These are phyloP conservation scores for Macrochelys suwanniensis DNA, from an alignment of 2,797 vertebrate species.

Conservation along the genomic window DNA sequence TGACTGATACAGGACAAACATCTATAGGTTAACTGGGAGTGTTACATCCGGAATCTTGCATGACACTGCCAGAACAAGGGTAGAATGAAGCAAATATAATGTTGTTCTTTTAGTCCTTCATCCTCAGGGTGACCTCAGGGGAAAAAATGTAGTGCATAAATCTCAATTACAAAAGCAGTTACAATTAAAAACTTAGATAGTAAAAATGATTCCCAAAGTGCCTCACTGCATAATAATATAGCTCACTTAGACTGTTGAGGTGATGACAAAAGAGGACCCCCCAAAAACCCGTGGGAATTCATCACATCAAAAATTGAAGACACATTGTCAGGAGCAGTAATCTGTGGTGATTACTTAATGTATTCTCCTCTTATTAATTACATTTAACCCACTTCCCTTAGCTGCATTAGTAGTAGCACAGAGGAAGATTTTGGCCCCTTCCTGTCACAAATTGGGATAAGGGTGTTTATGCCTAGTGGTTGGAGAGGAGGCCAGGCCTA, in stretches of 20 bases:
- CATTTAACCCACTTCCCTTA: not conserved
- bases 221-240: not conserved
- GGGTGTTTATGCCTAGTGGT: not conserved
- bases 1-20: not conserved
- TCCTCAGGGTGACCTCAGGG: not conserved
- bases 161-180: not conserved
- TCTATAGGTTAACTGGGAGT: not conserved
- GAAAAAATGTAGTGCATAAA: not conserved
- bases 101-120: not conserved
- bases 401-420: not conserved
- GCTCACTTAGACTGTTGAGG: accelerated
- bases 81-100: not conserved
- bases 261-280: accelerated
- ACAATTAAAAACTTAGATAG: not conserved
- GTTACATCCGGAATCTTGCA: not conserved
- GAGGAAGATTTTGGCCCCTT: not conserved
- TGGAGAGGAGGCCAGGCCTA: not conserved
- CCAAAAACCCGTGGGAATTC: not conserved
- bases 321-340: not conserved
- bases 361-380: not conserved
- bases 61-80: too few relatives aligned
- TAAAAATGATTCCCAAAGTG: not conserved
- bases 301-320: not conserved
- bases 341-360: not conserved
- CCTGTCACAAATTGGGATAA: not conserved